phyloP scores from a whole-genome alignment of 2,797 vertebrate species.

The Nothura maculosa region DNA sequence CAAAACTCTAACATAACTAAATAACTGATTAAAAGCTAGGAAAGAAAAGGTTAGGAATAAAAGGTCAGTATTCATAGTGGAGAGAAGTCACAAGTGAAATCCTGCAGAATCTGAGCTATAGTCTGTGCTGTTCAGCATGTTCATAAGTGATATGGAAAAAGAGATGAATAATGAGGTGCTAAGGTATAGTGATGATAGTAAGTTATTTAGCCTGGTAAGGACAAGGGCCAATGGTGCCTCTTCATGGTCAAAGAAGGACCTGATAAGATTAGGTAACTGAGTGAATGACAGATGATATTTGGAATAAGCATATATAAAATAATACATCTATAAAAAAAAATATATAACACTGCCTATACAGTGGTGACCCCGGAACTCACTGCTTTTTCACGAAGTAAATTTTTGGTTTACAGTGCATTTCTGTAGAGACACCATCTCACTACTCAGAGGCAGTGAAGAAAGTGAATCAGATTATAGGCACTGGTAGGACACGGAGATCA shows the following conservation, averaged over 20 bases:
- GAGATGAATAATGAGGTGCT: slow-evolving; percentile 65
- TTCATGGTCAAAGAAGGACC: not conserved
- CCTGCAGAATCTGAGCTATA: slow-evolving; percentile 35
- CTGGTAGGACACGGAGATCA: not conserved
- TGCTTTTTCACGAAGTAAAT: not conserved
- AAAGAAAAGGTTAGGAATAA: slow-evolving; percentile 34
- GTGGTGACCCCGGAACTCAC: not conserved
- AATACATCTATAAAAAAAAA: not conserved
- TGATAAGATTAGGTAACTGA: slow-evolving; percentile 28
- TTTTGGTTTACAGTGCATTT: not conserved
- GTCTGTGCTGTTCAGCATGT: slow-evolving; percentile 22
- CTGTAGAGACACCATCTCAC: not conserved
- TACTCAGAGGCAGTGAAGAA: not conserved
- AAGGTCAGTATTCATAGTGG: not conserved
- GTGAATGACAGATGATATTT: not conserved
- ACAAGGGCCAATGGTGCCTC: slow-evolving; percentile 2
- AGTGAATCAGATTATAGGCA: not conserved
- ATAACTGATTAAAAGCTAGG: slow-evolving; percentile 7
- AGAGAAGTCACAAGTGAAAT: slow-evolving; percentile 42
- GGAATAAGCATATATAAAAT: not conserved
- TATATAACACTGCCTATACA: not conserved
- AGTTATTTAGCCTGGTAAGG: slow-evolving; percentile 57
- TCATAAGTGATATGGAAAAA: slow-evolving; percentile 47
- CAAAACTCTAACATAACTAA: slow-evolving; percentile 6
- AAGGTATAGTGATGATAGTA: slow-evolving; percentile 43